phyloP scores from a whole-genome alignment of 2,888 invertebrate genomes.

The Aphrophora alni region DNA sequence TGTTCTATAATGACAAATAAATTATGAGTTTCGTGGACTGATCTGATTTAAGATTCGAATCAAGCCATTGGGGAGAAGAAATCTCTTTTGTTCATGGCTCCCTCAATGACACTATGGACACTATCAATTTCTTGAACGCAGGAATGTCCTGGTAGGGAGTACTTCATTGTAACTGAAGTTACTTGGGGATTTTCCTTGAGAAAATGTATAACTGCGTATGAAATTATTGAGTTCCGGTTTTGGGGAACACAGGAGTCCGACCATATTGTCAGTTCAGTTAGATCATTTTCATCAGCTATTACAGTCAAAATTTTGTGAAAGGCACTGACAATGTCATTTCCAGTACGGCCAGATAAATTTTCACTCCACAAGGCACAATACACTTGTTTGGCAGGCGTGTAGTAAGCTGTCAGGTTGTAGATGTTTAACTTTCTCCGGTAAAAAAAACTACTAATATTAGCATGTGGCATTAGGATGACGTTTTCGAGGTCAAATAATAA shows the following conservation, averaged over 20 bases:
- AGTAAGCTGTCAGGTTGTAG: conserved; percentile 33
- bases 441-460: conserved; percentile 27
- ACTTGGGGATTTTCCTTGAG: conserved; percentile 12
- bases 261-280: too few species aligned
- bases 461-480: conserved; percentile 20
- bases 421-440: conserved; percentile 29
- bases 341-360: conserved; percentile 9
- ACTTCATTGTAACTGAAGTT: conserved; percentile 16
- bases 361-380: conserved; percentile 33
- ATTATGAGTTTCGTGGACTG: too few species aligned
- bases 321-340: conserved; percentile 32
- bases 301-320: conserved; percentile 25
- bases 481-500: conserved; percentile 31
- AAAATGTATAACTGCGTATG: conserved; percentile 29
- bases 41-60: too few species aligned
- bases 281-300: conserved; percentile 26
- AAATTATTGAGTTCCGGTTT: conserved; percentile 21
- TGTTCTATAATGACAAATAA: too few species aligned
- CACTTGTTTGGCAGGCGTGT: conserved; percentile 14
- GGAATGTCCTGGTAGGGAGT: conserved; percentile 27
- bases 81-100: conserved; percentile 3
- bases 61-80: too few species aligned
- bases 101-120: conserved; percentile 6
- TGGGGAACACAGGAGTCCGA: too few species aligned
- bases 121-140: conserved; percentile 25